phyloP scores from a whole-genome alignment of 2,113 vertebrate genomes.

The Rhadina sibilatrix region DNA sequence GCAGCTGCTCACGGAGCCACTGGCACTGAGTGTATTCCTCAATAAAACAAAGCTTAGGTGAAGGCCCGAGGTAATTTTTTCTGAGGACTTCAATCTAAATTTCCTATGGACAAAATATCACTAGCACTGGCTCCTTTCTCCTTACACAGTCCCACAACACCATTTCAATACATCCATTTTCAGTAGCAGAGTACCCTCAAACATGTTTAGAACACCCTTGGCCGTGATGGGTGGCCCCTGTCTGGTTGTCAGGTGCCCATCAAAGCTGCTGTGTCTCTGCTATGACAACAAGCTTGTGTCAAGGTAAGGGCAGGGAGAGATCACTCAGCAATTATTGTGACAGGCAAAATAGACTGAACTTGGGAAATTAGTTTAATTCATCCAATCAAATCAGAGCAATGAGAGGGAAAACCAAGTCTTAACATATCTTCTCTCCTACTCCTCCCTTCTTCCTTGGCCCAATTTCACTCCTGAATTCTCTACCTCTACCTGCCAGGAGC shows the following conservation, averaged over 20 bases:
- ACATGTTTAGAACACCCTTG: background rate
- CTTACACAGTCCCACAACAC: background rate
- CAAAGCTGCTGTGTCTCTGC: background rate
- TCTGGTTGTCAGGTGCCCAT: background rate
- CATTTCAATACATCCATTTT: background rate
- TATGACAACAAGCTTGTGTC: background rate
- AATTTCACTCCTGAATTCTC: background rate
- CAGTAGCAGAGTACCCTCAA: background rate
- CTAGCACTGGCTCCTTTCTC: background rate
- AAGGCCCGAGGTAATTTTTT: background rate
- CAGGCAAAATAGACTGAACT: background rate
- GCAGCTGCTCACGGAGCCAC: background rate
- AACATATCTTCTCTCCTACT: background rate
- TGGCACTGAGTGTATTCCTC: too few species aligned
- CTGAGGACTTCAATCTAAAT: background rate
- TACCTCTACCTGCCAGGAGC: background rate
- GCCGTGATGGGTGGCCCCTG: background rate
- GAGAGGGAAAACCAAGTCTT: background rate
- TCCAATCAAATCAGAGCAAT: background rate
- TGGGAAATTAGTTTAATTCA: background rate
- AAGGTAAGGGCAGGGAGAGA: background rate
- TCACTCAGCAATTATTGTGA: background rate
- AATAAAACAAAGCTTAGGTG: background rate
- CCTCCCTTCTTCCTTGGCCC: background rate
- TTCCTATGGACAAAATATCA: background rate